phyloP scores from a whole-genome alignment of 2,888 invertebrate genomes.

The Ramazzottius varieornatus region DNA sequence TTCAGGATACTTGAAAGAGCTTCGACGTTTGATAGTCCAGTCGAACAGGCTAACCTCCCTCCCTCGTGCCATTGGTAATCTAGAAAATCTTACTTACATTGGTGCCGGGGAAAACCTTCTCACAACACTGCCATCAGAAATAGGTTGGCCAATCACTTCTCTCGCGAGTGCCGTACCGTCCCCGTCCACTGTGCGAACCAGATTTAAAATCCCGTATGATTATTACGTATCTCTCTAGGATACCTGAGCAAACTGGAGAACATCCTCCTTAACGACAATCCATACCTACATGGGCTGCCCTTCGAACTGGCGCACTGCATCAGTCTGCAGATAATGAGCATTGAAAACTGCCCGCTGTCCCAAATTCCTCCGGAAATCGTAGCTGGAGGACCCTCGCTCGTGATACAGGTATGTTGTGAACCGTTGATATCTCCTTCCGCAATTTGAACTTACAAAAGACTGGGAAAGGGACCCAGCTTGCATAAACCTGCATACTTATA shows the following conservation, averaged over 20 bases:
- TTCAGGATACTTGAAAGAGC: constrained; percentile 51
- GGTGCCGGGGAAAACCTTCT: constrained; percentile 90
- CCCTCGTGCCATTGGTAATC: constrained; percentile 74
- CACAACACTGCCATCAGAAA: constrained; percentile 77
- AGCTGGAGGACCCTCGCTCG: constrained; percentile 79
- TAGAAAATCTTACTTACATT: constrained; percentile 63
- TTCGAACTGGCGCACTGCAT: constrained; percentile 89
- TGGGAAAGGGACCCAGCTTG: too few species aligned
- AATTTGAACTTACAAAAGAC: too few species aligned
- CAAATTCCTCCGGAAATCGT: constrained; percentile 93
- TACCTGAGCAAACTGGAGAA: constrained; percentile 80
- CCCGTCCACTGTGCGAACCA: too few species aligned
- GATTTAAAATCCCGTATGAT: too few species aligned
- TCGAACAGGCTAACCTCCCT: constrained; percentile 76
- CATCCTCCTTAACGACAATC: constrained; percentile 92
- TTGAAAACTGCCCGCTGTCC: constrained; percentile 91
- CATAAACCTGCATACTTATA: too few species aligned
- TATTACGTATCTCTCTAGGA: constrained; percentile 13
- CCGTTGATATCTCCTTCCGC: too few species aligned
- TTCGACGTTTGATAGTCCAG: constrained; percentile 77
- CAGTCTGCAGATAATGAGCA: constrained; percentile 93
- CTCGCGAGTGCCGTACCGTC: too few species aligned
- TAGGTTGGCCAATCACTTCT: constrained; percentile 44
- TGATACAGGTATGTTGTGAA: constrained; percentile 46
- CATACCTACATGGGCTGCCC: constrained; percentile 73